Evolutionary conservation across 2,797 vertebrate genomes (phyloP).

Genomic region (Sebastes minor): DNA sequence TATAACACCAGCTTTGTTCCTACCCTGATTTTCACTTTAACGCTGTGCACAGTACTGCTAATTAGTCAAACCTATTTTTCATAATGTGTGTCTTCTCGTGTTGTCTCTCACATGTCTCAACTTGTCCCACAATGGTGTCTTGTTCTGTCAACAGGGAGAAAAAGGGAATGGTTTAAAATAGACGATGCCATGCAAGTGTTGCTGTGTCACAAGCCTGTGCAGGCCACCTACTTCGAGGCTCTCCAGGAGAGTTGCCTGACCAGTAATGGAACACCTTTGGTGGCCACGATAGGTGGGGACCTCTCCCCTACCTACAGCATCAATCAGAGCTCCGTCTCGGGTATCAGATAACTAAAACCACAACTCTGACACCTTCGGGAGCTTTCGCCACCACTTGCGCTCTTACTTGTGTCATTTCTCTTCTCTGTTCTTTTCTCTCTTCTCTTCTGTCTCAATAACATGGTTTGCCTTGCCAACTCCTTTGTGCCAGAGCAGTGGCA

Average conservation of each 20-base stretch:
- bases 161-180: constrained; percentile 99
- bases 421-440: constrained; percentile 12
- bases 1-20: constrained; percentile 25
- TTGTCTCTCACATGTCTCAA: constrained; percentile 25
- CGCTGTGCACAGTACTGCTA: neutral
- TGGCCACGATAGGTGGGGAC: constrained; percentile 87
- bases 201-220: constrained; percentile 97
- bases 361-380: constrained; percentile 66
- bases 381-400: constrained; percentile 81
- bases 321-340: constrained; percentile 91
- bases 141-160: constrained; percentile 88
- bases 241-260: constrained; percentile 93
- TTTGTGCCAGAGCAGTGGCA: constrained; percentile 79
- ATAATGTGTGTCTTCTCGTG: neutral
- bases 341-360: constrained; percentile 96
- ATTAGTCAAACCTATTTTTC: constrained; percentile 3
- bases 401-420: constrained; percentile 77
- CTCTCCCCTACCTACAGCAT: constrained; percentile 89
- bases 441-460: constrained; percentile 66
- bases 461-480: constrained; percentile 85
- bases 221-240: constrained; percentile 95
- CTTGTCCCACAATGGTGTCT: constrained; percentile 37
- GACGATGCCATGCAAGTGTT: constrained; percentile 95
- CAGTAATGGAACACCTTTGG: constrained; percentile 95
- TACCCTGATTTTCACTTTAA: constrained; percentile 30